Conservation (phyloP, 2,888 invertebrate genomes). For the Athalia cordata region DNA sequence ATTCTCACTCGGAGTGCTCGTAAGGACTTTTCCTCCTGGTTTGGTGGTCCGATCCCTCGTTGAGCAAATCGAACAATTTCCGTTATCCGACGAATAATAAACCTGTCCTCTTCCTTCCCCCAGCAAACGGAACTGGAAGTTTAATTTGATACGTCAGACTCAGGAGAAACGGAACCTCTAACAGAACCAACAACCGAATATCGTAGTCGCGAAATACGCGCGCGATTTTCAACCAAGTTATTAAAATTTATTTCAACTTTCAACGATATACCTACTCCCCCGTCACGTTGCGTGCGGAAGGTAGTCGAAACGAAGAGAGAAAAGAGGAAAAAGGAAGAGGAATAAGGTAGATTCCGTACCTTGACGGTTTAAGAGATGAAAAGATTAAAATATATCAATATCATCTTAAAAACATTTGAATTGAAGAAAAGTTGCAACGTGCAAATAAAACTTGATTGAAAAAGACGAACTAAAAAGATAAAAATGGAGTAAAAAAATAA, state of each 20-base stretch:
- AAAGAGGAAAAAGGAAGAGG: background rate
- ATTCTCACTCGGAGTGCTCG: background rate
- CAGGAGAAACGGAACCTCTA: background rate
- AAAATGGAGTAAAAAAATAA: background rate
- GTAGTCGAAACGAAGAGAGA: background rate
- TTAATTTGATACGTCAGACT: conserved; percentile 38
- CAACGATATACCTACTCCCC: background rate
- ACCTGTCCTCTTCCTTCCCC: conserved; percentile 10
- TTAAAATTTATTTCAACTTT: conserved; percentile 36
- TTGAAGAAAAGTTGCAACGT: background rate
- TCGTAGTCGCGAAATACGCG: too few species aligned
- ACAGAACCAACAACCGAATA: too few species aligned
- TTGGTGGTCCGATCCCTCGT: conserved; percentile 30
- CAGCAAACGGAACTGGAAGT: conserved; percentile 13
- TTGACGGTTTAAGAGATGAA: too few species aligned
- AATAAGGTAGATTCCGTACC: too few species aligned
- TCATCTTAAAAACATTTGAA: background rate
- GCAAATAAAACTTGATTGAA: background rate
- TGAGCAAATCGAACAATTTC: conserved; percentile 41
- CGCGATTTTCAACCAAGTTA: conserved; percentile 3
- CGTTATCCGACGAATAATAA: conserved; percentile 31
- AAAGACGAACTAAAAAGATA: background rate
- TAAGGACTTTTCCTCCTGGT: background rate
- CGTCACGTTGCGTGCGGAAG: background rate
- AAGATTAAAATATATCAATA: too few species aligned